Evolutionary conservation across 2,113 vertebrate species (phyloP).

Genomic region (Nycticorax nycticorax): DNA sequence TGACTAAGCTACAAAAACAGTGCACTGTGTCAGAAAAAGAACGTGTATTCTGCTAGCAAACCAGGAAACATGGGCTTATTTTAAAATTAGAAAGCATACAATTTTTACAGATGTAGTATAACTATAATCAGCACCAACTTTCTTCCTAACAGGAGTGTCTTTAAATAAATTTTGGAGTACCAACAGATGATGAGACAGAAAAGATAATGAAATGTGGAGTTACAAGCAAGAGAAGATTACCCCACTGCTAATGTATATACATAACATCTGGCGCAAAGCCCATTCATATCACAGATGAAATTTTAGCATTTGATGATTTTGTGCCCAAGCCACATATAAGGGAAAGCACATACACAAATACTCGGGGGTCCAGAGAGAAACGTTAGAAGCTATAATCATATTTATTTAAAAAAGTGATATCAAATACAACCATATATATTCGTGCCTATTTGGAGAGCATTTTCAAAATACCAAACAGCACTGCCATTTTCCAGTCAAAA

Average conservation of each 20-base stretch:
- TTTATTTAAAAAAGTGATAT: constrained; percentile 74
- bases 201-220: not conserved
- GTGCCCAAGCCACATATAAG: not conserved
- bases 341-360: not conserved
- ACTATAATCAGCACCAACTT: not conserved
- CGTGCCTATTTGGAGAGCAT: constrained; percentile 55
- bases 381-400: constrained; percentile 63
- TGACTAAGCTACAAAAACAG: not conserved
- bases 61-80: not conserved
- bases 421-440: constrained; percentile 71
- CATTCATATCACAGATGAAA: not conserved
- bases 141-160: not conserved
- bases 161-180: not conserved
- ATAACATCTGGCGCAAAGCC: not conserved
- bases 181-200: not conserved
- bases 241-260: not conserved
- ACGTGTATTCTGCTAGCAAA: not conserved
- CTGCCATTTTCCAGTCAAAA: constrained; percentile 44
- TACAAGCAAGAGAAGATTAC: not conserved
- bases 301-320: not conserved
- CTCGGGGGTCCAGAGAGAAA: not conserved
- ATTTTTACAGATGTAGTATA: not conserved
- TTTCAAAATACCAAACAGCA: constrained; percentile 37
- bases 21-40: not conserved
- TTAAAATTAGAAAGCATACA: not conserved